Base-by-base conservation (phyloP, 2,888 invertebrate genomes). In the Desoria tigrina region DNA sequence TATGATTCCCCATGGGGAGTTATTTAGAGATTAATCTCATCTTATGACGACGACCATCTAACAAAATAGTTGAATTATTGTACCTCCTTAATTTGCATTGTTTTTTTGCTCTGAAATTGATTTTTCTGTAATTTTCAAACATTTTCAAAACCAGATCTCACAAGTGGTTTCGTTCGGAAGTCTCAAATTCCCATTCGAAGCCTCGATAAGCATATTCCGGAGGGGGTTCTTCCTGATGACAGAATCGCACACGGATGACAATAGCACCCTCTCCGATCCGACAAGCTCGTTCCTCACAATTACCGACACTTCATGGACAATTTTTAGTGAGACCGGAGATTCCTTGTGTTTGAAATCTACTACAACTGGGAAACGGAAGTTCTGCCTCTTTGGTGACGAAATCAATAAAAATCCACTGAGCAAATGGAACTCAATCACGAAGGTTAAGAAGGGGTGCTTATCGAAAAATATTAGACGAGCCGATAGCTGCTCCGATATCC, bases 111-210 rank as follows among this genome's bases (percentile, higher is more conserved):
- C 51, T 50, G 23, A 32, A 32, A 32, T 11, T 32, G 4, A 32
- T 11, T 11, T 11, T 7, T 32, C 32, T 26, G 26, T n/a, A 45
- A 21, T n/a, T 23, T 45, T 58, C 42, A 27, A n/a, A 23, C 27
- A 16, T 42, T 42, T 37, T 23, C 39, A 39, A 26, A n/a, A 39
- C 28, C 27, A 63, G 42, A 27, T 68, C 9, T 50, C 55, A 1
- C 73, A 73, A 62, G 58, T 49, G 1, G 61, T 66, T n/a, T 18
- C 66, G 1, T 54, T 66, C n/a, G 73, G 73, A 11, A 68, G 58
- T 49, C 63, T 59, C 2, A 57, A 60, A 50, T 65, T 65, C 21
- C 66, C 68, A 1, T 71, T 73, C 56, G 58, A 64, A 11, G 28
- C 66, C 7, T 61, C 64, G 24, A 68, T 26, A 63, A 60, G n/a